Conservation (phyloP, 2,888 invertebrate genomes). For the Dermolepida albohirtum region DNA sequence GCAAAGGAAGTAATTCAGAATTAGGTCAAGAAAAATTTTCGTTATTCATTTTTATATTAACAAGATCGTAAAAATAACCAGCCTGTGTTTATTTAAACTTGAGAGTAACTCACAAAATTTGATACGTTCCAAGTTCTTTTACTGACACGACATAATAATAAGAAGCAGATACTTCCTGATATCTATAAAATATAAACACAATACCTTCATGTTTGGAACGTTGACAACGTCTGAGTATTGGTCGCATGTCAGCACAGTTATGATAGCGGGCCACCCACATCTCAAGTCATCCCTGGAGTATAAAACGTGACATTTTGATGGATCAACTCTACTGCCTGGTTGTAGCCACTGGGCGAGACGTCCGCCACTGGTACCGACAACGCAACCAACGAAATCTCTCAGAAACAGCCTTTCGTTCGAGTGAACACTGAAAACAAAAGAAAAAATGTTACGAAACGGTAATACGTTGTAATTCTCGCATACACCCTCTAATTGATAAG, state of each 20-base stretch:
- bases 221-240: slow-evolving; percentile 92
- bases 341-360: slow-evolving; percentile 95
- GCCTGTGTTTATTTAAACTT: background rate
- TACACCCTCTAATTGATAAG: background rate
- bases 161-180: slow-evolving; percentile 18
- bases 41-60: no score
- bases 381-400: slow-evolving; percentile 90
- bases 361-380: slow-evolving; percentile 88
- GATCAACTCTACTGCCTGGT: slow-evolving; percentile 92
- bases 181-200: slow-evolving; percentile 11
- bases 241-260: slow-evolving; percentile 86
- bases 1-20: background rate
- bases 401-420: slow-evolving; percentile 94
- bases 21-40: no score
- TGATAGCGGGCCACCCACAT: slow-evolving; percentile 86
- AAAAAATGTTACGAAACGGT: background rate
- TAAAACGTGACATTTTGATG: slow-evolving; percentile 85
- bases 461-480: background rate
- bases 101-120: background rate
- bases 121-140: background rate
- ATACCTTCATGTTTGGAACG: slow-evolving; percentile 85
- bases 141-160: background rate
- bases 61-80: background rate
- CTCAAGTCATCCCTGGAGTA: slow-evolving; percentile 78
- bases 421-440: slow-evolving; percentile 73